These are phyloP conservation scores for Taeniopygia guttata DNA, from an alignment of 2,797 vertebrate species.

Conservation along the genomic window DNA sequence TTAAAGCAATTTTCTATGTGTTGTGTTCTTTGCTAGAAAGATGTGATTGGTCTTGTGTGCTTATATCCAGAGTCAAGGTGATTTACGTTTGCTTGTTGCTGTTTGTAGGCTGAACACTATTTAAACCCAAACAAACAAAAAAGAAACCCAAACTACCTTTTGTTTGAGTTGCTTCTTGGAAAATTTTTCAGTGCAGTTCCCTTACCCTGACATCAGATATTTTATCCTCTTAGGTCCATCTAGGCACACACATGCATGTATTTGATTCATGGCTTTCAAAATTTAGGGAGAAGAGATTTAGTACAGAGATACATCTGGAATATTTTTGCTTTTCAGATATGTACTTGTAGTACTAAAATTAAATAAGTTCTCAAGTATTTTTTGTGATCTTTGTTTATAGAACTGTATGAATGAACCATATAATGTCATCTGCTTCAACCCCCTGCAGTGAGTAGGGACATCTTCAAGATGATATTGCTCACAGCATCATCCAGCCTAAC, in stretches of 20 bases:
- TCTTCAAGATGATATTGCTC: not conserved
- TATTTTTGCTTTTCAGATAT: not conserved
- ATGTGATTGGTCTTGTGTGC: not conserved
- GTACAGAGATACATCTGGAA: not conserved
- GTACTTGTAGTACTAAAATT: not conserved
- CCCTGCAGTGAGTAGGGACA: not conserved
- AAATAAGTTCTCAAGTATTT: not conserved
- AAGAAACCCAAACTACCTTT: not conserved
- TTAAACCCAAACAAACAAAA: not conserved
- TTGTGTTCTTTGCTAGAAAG: not conserved
- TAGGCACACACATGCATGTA: rapidly evolving
- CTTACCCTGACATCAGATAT: not conserved
- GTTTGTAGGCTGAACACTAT: not conserved
- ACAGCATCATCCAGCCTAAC: not conserved
- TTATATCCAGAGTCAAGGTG: not conserved
- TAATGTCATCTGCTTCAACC: not conserved
- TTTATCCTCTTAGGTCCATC: not conserved
- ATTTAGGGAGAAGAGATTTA: not conserved
- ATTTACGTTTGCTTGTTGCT: not conserved
- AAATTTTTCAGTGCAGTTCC: not conserved
- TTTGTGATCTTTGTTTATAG: not conserved
- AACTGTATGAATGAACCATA: not conserved
- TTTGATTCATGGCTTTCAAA: not conserved
- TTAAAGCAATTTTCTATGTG: not conserved
- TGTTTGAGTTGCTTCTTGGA: not conserved